A percentile compares a stretch with the other conserved stretches of the same genome.
Conservation (phyloP, 2,113 vertebrate genomes). For the Anhinga rufa region DNA sequence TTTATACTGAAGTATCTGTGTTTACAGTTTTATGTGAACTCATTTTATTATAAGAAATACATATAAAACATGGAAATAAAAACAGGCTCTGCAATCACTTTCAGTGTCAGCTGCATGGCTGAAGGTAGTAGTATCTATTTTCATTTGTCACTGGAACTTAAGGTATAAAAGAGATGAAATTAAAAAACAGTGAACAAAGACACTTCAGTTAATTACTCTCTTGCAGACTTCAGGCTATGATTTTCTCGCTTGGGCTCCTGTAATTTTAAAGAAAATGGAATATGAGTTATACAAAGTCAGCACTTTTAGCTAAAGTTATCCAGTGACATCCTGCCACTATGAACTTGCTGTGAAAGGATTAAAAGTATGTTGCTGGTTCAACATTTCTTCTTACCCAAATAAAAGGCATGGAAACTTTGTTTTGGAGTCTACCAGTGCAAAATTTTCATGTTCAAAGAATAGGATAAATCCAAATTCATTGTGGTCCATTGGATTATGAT, state of each 20-base stretch:
- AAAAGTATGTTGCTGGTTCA: not conserved
- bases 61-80: not conserved
- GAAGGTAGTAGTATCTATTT: not conserved
- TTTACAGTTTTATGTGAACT: not conserved
- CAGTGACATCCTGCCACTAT: not conserved
- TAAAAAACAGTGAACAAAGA: not conserved
- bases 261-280: not conserved
- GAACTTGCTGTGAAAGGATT: not conserved
- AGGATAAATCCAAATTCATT: not conserved
- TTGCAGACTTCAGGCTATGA: not conserved
- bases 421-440: not conserved
- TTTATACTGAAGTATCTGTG: not conserved
- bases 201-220: conserved; percentile 24
- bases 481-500: not conserved
- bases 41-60: not conserved
- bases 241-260: not conserved
- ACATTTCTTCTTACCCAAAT: not conserved
- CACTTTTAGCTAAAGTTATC: not conserved
- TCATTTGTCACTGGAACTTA: not conserved
- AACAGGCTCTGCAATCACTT: not conserved
- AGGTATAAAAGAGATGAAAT: not conserved
- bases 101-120: not conserved
- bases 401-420: not conserved
- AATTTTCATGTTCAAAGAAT: not conserved
- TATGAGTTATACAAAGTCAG: not conserved